Percentiles rank a stretch among this genome's conserved stretches.
phyloP scores from a whole-genome alignment of 1,140 invertebrate genomes.

The Belonocnema kinseyi region DNA sequence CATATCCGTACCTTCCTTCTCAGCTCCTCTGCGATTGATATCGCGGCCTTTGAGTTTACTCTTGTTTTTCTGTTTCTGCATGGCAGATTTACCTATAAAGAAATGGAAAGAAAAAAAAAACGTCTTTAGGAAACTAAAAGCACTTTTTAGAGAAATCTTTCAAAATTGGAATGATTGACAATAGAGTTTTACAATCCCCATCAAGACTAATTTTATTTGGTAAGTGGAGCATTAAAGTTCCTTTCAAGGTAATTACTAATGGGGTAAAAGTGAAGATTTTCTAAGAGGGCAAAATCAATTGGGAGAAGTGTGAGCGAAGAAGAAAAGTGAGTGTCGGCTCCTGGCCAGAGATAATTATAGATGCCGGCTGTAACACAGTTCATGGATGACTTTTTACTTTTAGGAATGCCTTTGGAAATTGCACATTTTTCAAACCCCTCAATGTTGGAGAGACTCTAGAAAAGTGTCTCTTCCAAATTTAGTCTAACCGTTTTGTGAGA shows the following conservation, averaged over 20 bases:
- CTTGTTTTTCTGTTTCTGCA: conserved; percentile 71
- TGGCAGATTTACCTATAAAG: conserved; percentile 64
- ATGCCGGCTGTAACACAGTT: conserved; percentile 46
- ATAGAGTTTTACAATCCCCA: too few relatives aligned
- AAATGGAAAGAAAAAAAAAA: conserved; percentile 25
- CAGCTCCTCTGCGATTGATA: conserved; percentile 72
- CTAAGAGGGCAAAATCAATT: conserved; percentile 44
- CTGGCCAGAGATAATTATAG: conserved; percentile 67
- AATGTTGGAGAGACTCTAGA: too few relatives aligned
- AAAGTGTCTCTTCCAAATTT: too few relatives aligned
- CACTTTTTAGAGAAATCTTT: neutral
- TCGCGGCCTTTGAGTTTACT: conserved; percentile 68
- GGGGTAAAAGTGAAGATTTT: neutral
- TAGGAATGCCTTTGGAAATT: neutral
- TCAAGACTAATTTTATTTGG: too few relatives aligned
- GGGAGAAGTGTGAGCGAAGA: conserved; percentile 54
- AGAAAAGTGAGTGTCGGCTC: conserved; percentile 63
- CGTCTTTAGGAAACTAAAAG: neutral
- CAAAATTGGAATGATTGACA: conserved; percentile 10
- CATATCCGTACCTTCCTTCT: conserved; percentile 77
- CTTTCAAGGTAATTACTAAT: too few relatives aligned
- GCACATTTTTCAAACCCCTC: too few relatives aligned
- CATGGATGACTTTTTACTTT: conserved; percentile 43
- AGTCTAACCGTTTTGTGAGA: neutral
- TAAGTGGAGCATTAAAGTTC: too few relatives aligned